phyloP scores from a whole-genome alignment of 2,888 invertebrate species.

The Aleiodes testaceus region DNA sequence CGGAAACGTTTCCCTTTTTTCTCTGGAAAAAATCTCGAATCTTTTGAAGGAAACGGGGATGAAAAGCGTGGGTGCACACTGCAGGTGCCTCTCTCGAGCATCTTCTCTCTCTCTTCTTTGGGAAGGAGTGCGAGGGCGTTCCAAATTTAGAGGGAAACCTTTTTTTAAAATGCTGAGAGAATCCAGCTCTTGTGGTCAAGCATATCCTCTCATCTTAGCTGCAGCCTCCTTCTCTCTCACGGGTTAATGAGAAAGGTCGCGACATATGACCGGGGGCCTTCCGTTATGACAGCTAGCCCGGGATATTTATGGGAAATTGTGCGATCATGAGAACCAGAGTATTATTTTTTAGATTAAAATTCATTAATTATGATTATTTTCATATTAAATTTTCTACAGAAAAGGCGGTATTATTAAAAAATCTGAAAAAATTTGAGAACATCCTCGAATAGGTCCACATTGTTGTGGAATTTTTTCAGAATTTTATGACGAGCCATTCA shows the following conservation, averaged over 20 bases:
- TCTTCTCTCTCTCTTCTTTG: conserved; percentile 48
- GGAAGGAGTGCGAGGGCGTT: conserved; percentile 62
- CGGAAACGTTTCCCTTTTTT: conserved; percentile 51
- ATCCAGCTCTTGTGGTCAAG: conserved; percentile 64
- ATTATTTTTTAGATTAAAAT: conserved; percentile 32
- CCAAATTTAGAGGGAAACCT: conserved; percentile 63
- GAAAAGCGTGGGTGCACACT: conserved; percentile 58
- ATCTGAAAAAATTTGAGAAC: too few relatives aligned
- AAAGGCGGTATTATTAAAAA: too few relatives aligned
- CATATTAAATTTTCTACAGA: background rate
- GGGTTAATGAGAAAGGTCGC: conserved; percentile 68
- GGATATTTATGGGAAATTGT: conserved; percentile 66
- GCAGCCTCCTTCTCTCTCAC: conserved; percentile 45
- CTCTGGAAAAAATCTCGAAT: background rate
- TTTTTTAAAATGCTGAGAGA: conserved; percentile 49
- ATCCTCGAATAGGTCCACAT: too few relatives aligned
- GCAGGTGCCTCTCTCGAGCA: conserved; percentile 64
- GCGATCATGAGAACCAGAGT: conserved; percentile 60
- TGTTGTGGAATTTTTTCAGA: too few relatives aligned
- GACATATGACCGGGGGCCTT: conserved; percentile 67
- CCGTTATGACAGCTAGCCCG: conserved; percentile 65
- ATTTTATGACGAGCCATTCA: too few relatives aligned
- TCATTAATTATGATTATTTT: background rate
- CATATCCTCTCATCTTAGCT: conserved; percentile 46
- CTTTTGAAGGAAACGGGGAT: background rate